phyloP scores from a whole-genome alignment of 2,113 vertebrate species.

The Ictidomys tridecemlineatus region DNA sequence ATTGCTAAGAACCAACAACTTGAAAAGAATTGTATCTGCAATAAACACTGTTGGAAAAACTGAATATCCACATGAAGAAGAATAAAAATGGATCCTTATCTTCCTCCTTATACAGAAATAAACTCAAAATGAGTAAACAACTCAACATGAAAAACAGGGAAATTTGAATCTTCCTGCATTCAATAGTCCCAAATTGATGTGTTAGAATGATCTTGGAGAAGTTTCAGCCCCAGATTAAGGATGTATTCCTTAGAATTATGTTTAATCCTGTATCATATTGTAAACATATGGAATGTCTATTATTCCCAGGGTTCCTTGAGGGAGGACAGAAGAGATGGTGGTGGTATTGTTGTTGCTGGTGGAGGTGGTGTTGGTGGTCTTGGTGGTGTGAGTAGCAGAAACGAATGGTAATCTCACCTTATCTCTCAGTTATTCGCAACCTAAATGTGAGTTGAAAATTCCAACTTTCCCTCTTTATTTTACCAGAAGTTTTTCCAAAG shows the following conservation, averaged over 20 bases:
- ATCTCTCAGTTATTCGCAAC: neutral
- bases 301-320: neutral
- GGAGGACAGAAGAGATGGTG: neutral
- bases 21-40: neutral
- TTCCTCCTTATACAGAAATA: neutral
- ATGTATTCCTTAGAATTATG: neutral
- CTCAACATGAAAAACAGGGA: neutral
- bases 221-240: neutral
- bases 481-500: neutral
- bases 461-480: neutral
- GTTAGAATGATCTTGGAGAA: neutral
- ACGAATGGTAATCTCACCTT: neutral
- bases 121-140: neutral
- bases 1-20: neutral
- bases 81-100: neutral
- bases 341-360: no score
- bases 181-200: neutral
- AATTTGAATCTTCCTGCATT: neutral
- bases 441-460: neutral
- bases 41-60: neutral
- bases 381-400: neutral
- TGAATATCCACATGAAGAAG: neutral
- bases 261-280: neutral
- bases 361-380: rapidly evolving
- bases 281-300: neutral